Base-by-base conservation (phyloP, 2,888 invertebrate genomes). In the Caenorhabditis sp. region DNA sequence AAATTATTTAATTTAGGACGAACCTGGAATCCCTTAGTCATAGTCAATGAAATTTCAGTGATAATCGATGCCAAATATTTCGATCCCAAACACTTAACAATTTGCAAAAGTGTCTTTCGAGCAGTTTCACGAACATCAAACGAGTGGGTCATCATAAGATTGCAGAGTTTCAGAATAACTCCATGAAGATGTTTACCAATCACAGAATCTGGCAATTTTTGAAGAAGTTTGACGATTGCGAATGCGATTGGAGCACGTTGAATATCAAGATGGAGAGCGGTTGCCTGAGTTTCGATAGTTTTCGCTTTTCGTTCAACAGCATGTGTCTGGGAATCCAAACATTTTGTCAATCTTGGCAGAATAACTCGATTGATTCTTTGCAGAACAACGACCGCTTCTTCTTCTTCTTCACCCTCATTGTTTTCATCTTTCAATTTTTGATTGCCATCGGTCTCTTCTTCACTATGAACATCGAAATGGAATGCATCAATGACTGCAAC, bases 201-300 rank as follows among this genome's bases (percentile, higher is more conserved):
- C 3, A 82, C 69, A 23, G 62, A 92, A 90, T 25, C 73, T 0
- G 97, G 96, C 58, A 97, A 89, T 82, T 93, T 92, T 86, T 95
- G 94, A 77, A 99, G 89, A 23, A 97, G 89, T 88, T 96, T 96
- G 0, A 97, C 94, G 64, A 95, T 91, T 0, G 97, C 95, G 64
- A 97, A 89, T 0, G 95, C 95, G 70, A 99, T 92, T 0, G 97
- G 97, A 8, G 97, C 93, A 59, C 94, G 91, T 76, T 93, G 90
- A 82, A 95, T 92, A 86, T 97, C 95, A 77, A 95, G 94, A 84
- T 91, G 90, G 68, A 90, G 90, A 10, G 73, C 59, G 23, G 67
- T 67, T 10, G 67, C 59, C 1, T 68, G 67, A 7, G 68, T 70
- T 58, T 71, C 74, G 0, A 67, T 60, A 5, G 68, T 80, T 54